Conservation (phyloP, 1,140 invertebrate genomes). For the Mizuhopecten yessoensis region DNA sequence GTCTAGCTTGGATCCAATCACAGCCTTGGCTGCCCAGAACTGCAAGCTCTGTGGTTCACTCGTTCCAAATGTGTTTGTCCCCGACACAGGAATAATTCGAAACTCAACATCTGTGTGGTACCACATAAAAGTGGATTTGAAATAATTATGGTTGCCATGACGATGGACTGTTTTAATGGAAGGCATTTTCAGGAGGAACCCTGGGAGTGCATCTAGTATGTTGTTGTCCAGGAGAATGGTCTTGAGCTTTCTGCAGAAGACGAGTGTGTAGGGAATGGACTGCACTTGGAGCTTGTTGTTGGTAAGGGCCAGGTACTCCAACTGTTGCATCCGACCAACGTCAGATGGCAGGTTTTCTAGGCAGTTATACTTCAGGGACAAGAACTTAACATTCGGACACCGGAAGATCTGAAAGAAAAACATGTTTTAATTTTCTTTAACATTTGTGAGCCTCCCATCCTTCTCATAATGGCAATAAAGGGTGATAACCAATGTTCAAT, state of each 20-base stretch:
- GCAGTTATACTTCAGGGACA: slow-evolving; percentile 85
- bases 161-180: slow-evolving; percentile 84
- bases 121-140: slow-evolving; percentile 86
- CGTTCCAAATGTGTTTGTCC: slow-evolving; percentile 57
- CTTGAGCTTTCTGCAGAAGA: slow-evolving; percentile 82
- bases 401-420: slow-evolving; percentile 83
- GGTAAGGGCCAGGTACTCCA: slow-evolving; percentile 84
- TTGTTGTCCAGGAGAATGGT: slow-evolving; percentile 84
- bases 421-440: no score
- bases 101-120: slow-evolving; percentile 85
- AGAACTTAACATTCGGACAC: slow-evolving; percentile 81
- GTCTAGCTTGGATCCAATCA: slow-evolving; percentile 83
- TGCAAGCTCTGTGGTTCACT: slow-evolving; percentile 77
- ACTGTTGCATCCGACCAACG: slow-evolving; percentile 83
- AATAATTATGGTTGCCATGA: slow-evolving; percentile 86
- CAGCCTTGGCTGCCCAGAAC: slow-evolving; percentile 81
- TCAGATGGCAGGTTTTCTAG: slow-evolving; percentile 83
- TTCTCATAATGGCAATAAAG: no score
- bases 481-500: no score
- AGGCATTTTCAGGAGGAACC: slow-evolving; percentile 83
- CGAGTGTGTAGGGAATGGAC: slow-evolving; percentile 84
- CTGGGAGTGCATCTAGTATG: slow-evolving; percentile 85
- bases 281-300: slow-evolving; percentile 84
- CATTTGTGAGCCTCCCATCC: no score
- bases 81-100: slow-evolving; percentile 80